These are phyloP conservation scores for Enteromius argenteus DNA, from an alignment of 2,797 vertebrate genomes.

Conservation along the genomic window DNA sequence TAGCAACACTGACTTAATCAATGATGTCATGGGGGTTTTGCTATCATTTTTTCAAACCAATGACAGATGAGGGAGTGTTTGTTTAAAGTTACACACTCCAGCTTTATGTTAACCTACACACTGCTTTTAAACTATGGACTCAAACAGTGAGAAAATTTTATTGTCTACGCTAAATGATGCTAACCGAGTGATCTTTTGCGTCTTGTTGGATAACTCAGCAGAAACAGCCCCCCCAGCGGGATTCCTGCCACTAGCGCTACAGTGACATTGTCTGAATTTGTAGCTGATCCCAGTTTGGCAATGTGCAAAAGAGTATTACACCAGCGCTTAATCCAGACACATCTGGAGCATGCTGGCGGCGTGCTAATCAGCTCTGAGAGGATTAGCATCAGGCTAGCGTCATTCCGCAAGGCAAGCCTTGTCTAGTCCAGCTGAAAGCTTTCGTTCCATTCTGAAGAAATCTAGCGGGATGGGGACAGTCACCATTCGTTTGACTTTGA, in stretches of 20 bases:
- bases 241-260: conserved; percentile 2
- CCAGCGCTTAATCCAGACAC: conserved; percentile 42
- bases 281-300: conserved; percentile 39
- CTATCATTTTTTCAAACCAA: background rate
- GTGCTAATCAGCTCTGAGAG: conserved; percentile 51
- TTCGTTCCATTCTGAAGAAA: conserved; percentile 9
- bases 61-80: background rate
- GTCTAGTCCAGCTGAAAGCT: conserved; percentile 28
- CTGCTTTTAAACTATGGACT: background rate
- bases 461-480: background rate
- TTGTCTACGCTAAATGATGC: background rate
- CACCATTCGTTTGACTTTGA: conserved; percentile 21
- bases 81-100: conserved; percentile 12
- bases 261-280: conserved; percentile 44
- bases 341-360: conserved; percentile 37
- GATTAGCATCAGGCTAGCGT: conserved; percentile 51
- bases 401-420: conserved; percentile 37
- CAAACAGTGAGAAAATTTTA: background rate
- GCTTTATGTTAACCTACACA: background rate
- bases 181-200: conserved; percentile 12
- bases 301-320: conserved; percentile 28
- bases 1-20: background rate
- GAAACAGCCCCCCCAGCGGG: background rate
- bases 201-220: conserved; percentile 8
- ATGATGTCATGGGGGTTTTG: background rate